Percentiles rank a stretch among this genome's conserved stretches.
phyloP scores from a whole-genome alignment of 2,888 invertebrate genomes.

The Lamproptera curius region DNA sequence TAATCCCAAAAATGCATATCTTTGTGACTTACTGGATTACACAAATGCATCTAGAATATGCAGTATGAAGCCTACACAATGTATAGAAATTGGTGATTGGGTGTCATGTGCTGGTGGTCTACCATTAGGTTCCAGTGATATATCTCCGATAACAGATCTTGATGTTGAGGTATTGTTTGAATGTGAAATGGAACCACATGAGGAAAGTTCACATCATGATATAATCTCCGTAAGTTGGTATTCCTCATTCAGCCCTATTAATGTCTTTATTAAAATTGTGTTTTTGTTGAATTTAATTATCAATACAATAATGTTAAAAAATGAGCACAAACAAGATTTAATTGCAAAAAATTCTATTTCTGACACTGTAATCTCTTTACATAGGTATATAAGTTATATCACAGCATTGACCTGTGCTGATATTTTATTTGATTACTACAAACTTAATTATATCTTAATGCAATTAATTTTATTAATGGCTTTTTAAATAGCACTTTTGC shows the following conservation, averaged over 20 bases:
- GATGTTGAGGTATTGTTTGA: constrained; percentile 67
- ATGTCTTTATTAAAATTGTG: too few species aligned
- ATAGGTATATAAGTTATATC: neutral
- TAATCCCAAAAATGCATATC: constrained; percentile 75
- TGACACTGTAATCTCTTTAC: too few species aligned
- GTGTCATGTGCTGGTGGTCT: constrained; percentile 61
- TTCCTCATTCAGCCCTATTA: too few species aligned
- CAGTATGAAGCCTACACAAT: constrained; percentile 69
- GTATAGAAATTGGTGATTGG: constrained; percentile 68
- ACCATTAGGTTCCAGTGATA: constrained; percentile 58
- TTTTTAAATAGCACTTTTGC: too few species aligned
- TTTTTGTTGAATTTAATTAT: too few species aligned
- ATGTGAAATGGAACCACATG: constrained; percentile 70
- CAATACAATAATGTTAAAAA: too few species aligned
- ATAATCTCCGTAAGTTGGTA: constrained; percentile 53
- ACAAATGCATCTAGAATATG: constrained; percentile 68
- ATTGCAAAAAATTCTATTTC: too few species aligned
- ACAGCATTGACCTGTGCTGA: neutral
- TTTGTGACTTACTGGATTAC: constrained; percentile 79
- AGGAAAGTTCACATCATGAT: constrained; percentile 44
- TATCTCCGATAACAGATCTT: constrained; percentile 48
- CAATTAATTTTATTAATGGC: too few species aligned
- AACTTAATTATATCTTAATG: neutral
- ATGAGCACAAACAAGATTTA: too few species aligned
- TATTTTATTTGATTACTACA: neutral